Base-by-base conservation (phyloP, 2,888 invertebrate species). In the Ellobium chinense region DNA sequence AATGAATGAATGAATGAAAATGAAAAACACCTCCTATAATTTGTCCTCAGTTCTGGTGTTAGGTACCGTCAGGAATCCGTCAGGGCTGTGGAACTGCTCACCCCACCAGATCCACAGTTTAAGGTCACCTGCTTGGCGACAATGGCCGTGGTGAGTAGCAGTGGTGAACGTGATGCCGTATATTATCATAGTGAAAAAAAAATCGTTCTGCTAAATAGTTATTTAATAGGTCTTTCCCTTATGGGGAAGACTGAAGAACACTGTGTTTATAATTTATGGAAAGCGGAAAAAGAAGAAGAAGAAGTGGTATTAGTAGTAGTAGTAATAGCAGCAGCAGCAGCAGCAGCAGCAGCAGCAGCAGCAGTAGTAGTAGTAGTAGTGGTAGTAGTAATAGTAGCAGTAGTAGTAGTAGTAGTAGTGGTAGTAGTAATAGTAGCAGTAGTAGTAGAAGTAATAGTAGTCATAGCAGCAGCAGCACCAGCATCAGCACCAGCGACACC, bases 1-100 rank as follows among this genome's bases (percentile, higher is more conserved):
- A 46, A 46, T 18, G 18, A 46, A 46, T 7, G 18, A 46, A 46
- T 18, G 46, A 46, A 46, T 46, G 18, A 46, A 46, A 46, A n/a
- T n/a, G n/a, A n/a, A n/a, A 46, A 46, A 12, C 9, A 7, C 18
- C 18, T n/a, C 18, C 18, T 46, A 46, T 46, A 12, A 7, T 18
- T 46, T 46, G 46, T 46, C 46, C 24, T 24, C 80, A 90, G 90
- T 90, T 24, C 78, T 89, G 63, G 85, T 88, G 36, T 87, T 89
- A 63, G 84, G 87, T 60, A 87, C 88, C 36, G 70, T 78, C 7
- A 85, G 85, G 29, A 89, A 90, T 68, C 90, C 90, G 0, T 89
- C 82, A 85, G 83, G 60, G 87, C 87, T 0, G 82, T 85, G 58
- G 86, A 88, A 66, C 60, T 87, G 4, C 86, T 88, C 82, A 74